Conservation (phyloP, 2,113 vertebrate species). For the Capreolus pygargus region DNA sequence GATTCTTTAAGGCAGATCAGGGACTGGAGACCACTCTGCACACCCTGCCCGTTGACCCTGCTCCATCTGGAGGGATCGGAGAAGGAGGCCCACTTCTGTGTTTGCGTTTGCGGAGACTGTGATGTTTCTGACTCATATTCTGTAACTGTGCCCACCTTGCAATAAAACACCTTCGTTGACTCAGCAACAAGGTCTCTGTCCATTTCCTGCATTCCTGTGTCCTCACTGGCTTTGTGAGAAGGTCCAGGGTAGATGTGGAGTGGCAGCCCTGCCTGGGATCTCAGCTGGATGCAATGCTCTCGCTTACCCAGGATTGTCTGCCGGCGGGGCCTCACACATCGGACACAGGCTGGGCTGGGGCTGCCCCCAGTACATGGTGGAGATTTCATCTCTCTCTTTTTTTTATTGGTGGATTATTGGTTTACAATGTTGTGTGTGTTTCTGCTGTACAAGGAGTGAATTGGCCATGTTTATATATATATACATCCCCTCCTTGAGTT, state of each 20-base stretch:
- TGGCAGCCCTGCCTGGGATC: not conserved
- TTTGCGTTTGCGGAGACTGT: not conserved
- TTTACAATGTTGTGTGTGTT: not conserved
- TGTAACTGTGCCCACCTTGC: constrained; percentile 40
- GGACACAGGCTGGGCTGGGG: not conserved
- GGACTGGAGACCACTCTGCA: not conserved
- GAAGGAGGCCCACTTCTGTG: not conserved
- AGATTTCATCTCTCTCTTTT: not conserved
- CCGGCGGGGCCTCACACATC: not conserved
- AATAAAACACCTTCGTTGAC: constrained; percentile 63
- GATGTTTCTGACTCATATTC: not conserved
- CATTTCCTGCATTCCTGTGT: constrained; percentile 48
- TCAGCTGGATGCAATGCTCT: not conserved
- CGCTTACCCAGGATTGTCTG: not conserved
- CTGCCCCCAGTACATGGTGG: not conserved
- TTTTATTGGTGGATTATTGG: not conserved
- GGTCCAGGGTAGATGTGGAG: not conserved
- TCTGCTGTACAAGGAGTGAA: not conserved
- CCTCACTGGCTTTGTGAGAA: not conserved
- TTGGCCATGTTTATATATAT: not conserved
- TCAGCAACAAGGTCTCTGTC: constrained; percentile 57
- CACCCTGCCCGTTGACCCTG: not conserved
- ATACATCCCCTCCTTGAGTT: not conserved
- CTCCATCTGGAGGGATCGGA: not conserved
- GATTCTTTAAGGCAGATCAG: not conserved